Conservation (phyloP, 2,888 invertebrate genomes). For the Eupithecia exiguata region DNA sequence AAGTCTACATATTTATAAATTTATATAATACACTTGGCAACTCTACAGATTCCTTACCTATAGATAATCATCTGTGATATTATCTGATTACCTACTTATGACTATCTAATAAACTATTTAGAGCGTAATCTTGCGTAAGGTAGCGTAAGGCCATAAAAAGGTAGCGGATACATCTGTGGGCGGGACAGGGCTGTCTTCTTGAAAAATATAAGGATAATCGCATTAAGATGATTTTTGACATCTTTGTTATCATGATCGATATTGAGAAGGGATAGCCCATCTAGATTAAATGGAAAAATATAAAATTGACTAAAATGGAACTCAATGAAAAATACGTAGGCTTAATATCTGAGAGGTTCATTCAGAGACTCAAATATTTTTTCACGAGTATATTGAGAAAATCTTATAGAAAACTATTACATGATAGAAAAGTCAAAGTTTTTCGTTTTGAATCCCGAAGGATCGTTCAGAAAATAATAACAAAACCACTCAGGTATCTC, state of each 20-base stretch:
- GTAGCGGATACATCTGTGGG: constrained; percentile 40
- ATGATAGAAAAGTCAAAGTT: not conserved
- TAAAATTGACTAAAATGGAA: not conserved
- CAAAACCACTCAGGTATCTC: not conserved
- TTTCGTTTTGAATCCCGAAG: not conserved
- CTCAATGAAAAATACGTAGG: not conserved
- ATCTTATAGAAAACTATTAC: too few relatives aligned
- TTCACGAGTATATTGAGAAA: too few relatives aligned
- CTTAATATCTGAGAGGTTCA: not conserved
- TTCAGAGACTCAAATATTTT: too few relatives aligned
- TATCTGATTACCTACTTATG: not conserved
- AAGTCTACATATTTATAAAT: not conserved
- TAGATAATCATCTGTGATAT: not conserved
- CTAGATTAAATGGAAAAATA: too few relatives aligned
- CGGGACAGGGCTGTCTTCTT: constrained; percentile 18
- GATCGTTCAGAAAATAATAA: not conserved
- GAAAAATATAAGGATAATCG: constrained; percentile 1
- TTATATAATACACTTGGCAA: not conserved
- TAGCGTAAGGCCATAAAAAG: constrained; percentile 55
- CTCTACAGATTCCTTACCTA: too few relatives aligned
- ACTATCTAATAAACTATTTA: constrained; percentile 46
- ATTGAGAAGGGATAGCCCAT: too few relatives aligned
- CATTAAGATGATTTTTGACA: not conserved
- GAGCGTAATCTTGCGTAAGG: constrained; percentile 53
- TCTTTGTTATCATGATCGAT: not conserved